phyloP scores from a whole-genome alignment of 2,888 invertebrate species.

The Diadegma fenestrale region DNA sequence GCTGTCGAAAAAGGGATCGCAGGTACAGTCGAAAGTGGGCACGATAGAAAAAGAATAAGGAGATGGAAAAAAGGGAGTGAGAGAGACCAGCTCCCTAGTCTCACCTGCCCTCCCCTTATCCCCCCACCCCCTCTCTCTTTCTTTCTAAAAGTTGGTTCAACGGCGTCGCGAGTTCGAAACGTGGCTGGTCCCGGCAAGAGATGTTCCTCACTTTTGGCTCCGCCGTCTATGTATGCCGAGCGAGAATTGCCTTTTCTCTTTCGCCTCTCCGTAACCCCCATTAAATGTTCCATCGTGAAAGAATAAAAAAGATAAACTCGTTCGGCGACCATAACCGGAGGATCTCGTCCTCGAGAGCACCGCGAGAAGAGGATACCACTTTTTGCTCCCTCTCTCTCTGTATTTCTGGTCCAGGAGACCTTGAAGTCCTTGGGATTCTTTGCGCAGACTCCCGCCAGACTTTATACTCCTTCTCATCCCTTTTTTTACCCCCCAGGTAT shows the following conservation, averaged over 20 bases:
- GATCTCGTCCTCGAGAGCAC: constrained; percentile 38
- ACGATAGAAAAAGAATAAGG: constrained; percentile 44
- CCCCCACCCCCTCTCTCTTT: constrained; percentile 42
- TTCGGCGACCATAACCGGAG: constrained; percentile 63
- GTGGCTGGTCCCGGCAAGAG: constrained; percentile 40
- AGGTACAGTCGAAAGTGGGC: constrained; percentile 49
- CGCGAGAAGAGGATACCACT: constrained; percentile 42
- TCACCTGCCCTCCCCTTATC: constrained; percentile 75
- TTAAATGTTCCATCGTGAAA: constrained; percentile 6
- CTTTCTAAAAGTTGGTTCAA: constrained; percentile 55
- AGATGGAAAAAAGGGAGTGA: constrained; percentile 31
- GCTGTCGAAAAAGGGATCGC: constrained; percentile 51
- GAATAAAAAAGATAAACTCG: constrained; percentile 46
- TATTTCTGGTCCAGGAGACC: constrained; percentile 47
- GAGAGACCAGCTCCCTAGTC: constrained; percentile 49
- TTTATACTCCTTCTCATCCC: constrained; percentile 36
- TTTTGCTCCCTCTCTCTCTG: constrained; percentile 2
- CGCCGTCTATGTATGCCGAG: constrained; percentile 14
- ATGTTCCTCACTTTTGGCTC: constrained; percentile 50
- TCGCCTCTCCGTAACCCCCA: constrained; percentile 37
- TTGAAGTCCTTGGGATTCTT: constrained; percentile 63
- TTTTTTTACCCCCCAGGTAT: constrained; percentile 4
- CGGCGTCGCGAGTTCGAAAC: constrained; percentile 57
- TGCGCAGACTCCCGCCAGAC: constrained; percentile 62
- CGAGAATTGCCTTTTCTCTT: constrained; percentile 35